These are phyloP conservation scores for Cosmia pyralina DNA, from an alignment of 2,888 invertebrate genomes.

Conservation along the genomic window DNA sequence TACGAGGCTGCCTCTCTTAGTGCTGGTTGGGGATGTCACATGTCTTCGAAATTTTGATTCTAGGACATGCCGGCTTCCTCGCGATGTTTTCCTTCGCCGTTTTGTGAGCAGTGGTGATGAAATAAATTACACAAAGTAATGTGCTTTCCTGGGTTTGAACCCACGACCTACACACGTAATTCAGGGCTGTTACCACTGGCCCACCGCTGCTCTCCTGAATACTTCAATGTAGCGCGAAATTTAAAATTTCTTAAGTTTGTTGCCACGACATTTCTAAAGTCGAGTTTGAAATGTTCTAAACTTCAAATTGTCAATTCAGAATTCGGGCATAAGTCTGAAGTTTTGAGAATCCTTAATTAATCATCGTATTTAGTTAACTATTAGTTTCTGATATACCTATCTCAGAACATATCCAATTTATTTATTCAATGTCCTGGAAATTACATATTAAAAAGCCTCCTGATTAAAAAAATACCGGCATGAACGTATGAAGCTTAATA, in stretches of 20 bases:
- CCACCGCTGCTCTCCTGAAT: background rate
- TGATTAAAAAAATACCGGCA: constrained; percentile 21
- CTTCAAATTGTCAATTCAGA: background rate
- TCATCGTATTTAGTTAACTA: background rate
- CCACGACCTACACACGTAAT: too few species aligned
- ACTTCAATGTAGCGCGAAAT: background rate
- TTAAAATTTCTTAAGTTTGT: background rate
- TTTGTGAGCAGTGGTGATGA: too few species aligned
- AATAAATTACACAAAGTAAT: too few species aligned
- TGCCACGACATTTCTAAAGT: background rate
- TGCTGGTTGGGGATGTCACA: too few species aligned
- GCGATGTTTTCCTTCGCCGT: too few species aligned
- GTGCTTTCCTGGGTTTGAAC: too few species aligned
- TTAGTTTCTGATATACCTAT: background rate
- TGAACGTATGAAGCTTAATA: constrained; percentile 3
- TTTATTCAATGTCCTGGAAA: constrained; percentile 16
- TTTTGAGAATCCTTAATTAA: background rate
- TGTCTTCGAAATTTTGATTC: too few species aligned
- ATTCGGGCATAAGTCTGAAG: background rate
- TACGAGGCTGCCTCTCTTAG: too few species aligned
- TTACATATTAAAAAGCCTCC: background rate
- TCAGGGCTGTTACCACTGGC: too few species aligned
- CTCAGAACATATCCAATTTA: constrained; percentile 1
- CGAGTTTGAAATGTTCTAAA: background rate
- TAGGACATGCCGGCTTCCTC: too few species aligned